Base-by-base conservation (phyloP, 2,797 vertebrate genomes). In the Pseudocheirus occidentalis region DNA sequence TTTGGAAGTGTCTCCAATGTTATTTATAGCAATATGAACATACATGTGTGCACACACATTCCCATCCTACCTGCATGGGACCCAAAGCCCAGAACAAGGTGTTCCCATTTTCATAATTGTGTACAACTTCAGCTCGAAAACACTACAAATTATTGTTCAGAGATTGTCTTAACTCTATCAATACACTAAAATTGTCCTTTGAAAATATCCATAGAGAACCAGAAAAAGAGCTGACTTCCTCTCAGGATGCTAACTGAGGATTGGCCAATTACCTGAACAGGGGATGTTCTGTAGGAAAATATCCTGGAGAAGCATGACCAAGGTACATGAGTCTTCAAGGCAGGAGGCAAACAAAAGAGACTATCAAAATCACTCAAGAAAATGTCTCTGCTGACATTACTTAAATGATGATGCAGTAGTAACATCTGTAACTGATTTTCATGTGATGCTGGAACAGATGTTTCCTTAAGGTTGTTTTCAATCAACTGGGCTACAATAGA, bases 351-450 rank as follows among this genome's bases (percentile, higher is more conserved):
- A 92, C 50, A 34, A 91, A 90, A 27, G 87, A 52, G 50, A 13
- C 89, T 50, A 90, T 90, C 34, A 18, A 94, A 93, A 96, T 90
- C 92, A 58, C 46, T 92, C 90, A 87, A n/a, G 95, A 97, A 94
- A 97, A 73, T 29, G 24, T 90, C 46, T 95, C 66, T 87, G 54
- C 90, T 92, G 73, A n/a, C 62, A 89, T 18, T 46, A 94, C 53
- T 95, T 91, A 96, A 96, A 96, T 93, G 89, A 93, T 90, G 31
- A 13, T 55, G 27, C 14, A 73, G 95, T 81, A 81, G n/a, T 87
- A 73, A 52, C 55, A 89, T 92, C 93, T 95, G 92, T 58, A 95
- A 91, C 55, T 92, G 93, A 89, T 94, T 90, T 53, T 81, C n/a
- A 24, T 92, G 53, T 53, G 91, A 92, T 89, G 28, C 81, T 92